Conservation (phyloP, 2,113 vertebrate genomes). For the Todiramphus saurophagus region DNA sequence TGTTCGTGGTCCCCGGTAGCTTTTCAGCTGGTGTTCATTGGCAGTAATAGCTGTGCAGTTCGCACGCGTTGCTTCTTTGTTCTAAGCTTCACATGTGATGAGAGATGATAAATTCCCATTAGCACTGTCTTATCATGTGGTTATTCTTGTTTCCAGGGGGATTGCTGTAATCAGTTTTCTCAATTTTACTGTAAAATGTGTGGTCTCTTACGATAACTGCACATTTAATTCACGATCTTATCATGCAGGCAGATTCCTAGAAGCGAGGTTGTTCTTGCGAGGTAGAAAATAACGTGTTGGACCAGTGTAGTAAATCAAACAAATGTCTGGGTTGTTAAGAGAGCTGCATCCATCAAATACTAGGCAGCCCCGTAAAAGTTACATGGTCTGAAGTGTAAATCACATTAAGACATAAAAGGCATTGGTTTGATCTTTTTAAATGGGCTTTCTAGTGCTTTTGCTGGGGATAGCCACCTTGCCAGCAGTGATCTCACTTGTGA, state of each 20-base stretch:
- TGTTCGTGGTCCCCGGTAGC: not conserved
- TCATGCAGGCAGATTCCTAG: conserved; percentile 34
- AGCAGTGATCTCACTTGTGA: conserved; percentile 39
- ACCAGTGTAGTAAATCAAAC: conserved; percentile 47
- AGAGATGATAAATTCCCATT: conserved; percentile 64
- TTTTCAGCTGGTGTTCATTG: not conserved
- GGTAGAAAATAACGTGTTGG: conserved; percentile 12
- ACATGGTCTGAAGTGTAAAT: conserved; percentile 43
- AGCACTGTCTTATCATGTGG: conserved; percentile 59
- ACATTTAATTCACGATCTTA: conserved; percentile 46
- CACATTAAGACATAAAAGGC: conserved; percentile 25
- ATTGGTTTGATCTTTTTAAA: conserved; percentile 32
- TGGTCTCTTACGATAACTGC: conserved; percentile 55
- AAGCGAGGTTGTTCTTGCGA: conserved; percentile 29
- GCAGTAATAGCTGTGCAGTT: conserved; percentile 39
- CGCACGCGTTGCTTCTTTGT: not conserved
- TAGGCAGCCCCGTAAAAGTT: conserved; percentile 44
- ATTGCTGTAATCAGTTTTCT: conserved; percentile 76
- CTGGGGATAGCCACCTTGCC: not conserved
- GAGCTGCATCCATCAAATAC: conserved; percentile 35
- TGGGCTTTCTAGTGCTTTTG: conserved; percentile 25
- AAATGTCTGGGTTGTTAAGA: conserved; percentile 34
- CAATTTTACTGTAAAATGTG: conserved; percentile 75
- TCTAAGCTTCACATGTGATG: conserved; percentile 47
- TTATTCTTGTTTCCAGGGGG: conserved; percentile 57